Percentiles rank a stretch among this genome's conserved stretches.
Conservation (phyloP, 2,797 vertebrate genomes). For the Leucoraja ocellata region DNA sequence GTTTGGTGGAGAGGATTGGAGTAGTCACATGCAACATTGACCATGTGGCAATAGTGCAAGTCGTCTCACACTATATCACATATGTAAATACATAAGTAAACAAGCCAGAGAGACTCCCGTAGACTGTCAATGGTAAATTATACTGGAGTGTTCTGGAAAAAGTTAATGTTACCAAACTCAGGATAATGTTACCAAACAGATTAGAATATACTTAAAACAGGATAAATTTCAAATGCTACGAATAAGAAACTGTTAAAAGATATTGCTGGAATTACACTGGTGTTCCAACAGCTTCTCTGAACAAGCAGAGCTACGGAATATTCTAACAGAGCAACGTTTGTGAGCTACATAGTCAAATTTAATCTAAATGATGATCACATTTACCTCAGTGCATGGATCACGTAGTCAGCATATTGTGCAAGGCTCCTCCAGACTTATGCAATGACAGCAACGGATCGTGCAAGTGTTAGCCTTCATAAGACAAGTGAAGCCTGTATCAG, state of each 20-base stretch:
- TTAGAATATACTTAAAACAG: neutral
- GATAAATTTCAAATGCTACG: neutral
- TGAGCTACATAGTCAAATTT: no score
- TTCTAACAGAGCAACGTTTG: no score
- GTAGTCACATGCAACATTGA: neutral
- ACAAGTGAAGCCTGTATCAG: no score
- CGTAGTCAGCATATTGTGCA: no score
- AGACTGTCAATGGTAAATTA: neutral
- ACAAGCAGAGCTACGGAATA: neutral
- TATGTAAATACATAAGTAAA: neutral
- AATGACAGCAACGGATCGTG: no score
- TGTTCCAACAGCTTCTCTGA: neutral
- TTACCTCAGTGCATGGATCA: no score
- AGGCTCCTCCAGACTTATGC: no score
- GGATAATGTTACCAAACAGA: neutral
- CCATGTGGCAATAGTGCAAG: neutral
- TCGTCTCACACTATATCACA: neutral
- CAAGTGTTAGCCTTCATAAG: no score
- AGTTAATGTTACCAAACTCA: neutral
- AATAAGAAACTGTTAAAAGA: neutral
- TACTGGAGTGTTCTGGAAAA: neutral
- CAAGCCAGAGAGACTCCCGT: neutral
- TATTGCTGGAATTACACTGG: neutral
- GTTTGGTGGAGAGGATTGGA: neutral
- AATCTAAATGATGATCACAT: no score